Evolutionary conservation across 2,797 vertebrate genomes (phyloP), one percentile per base, ranked within the genome.

Genomic region (Gallinago stenura): DNA sequence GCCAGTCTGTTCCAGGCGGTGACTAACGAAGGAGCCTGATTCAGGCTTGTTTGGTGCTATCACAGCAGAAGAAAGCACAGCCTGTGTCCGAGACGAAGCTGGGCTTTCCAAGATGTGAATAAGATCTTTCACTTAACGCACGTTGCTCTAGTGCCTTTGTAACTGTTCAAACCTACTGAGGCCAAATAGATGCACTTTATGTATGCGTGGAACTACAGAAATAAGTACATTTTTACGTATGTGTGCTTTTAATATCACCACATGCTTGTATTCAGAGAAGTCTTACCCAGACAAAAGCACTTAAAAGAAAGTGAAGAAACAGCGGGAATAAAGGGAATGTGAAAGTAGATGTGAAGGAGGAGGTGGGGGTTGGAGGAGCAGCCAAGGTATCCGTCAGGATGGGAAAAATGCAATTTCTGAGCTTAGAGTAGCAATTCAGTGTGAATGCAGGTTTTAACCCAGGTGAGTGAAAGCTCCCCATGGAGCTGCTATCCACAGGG

Each of bases 1-100:
- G 41, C 68, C 87, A 35, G 41, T 41, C 78, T 57, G 94, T 95
- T 84, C 90, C 95, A 92, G 90, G 83, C 93, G 21, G 79, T 15
- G 87, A 60, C 84, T 84, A 4, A 70, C 41, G 88, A 88, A 51
- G 76, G 69, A 4, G 17, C 19, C 31, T 66, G 45, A 91, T 66
- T 61, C 65, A 77, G 62, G 66, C 84, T 83, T 91, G 91, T 95
- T 89, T 86, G 51, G 68, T 72, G 15, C 33, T 41, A 41, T 64
- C 6, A 2, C 35, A 28, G 82, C 33, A 78, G 69, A 91, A 93
- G 93, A 96, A 96, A 90, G 89, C 15, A 0, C 28, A 48, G 88
- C 76, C 91, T 96, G 95, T 96, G 86, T 66, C 58, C 65, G 51
- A 1, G 11, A n/a, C 69, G 81, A 77, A 89, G 61, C 81, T 8